Evolutionary conservation across 2,888 invertebrate genomes (phyloP).

Genomic region (Didymodactylos carnosus): DNA sequence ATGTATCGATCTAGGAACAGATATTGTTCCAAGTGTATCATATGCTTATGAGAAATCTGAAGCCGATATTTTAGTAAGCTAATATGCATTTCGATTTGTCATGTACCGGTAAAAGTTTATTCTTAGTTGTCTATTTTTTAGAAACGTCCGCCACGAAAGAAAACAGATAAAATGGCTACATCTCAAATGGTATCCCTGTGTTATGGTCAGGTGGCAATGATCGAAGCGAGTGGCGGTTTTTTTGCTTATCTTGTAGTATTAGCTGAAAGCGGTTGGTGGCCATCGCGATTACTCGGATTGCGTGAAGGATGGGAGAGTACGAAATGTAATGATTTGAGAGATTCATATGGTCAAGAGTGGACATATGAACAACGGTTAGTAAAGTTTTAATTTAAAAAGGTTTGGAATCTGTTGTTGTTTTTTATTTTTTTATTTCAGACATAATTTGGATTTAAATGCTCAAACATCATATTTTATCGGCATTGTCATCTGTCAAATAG

Average conservation of each 20-base stretch:
- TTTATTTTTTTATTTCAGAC: neutral
- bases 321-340: neutral
- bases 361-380: conserved; percentile 1
- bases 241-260: conserved; percentile 7
- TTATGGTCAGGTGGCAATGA: conserved; percentile 11
- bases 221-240: conserved; percentile 10
- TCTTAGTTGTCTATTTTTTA: too few species aligned
- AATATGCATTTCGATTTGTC: too few species aligned
- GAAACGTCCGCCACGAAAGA: neutral
- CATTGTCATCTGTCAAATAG: conserved; percentile 4
- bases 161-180: neutral
- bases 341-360: conserved; percentile 14
- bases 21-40: conserved; percentile 7
- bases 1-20: conserved; percentile 14
- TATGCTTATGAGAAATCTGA: conserved; percentile 14
- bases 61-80: conserved; percentile 5
- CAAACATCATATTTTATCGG: conserved; percentile 9
- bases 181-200: conserved; percentile 9
- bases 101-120: neutral
- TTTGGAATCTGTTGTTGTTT: neutral
- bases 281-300: neutral
- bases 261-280: conserved; percentile 8
- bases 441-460: neutral
- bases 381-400: neutral
- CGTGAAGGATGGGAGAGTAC: neutral